phyloP scores from a whole-genome alignment of 1,140 invertebrate genomes.

The Tetraneura akinire region DNA sequence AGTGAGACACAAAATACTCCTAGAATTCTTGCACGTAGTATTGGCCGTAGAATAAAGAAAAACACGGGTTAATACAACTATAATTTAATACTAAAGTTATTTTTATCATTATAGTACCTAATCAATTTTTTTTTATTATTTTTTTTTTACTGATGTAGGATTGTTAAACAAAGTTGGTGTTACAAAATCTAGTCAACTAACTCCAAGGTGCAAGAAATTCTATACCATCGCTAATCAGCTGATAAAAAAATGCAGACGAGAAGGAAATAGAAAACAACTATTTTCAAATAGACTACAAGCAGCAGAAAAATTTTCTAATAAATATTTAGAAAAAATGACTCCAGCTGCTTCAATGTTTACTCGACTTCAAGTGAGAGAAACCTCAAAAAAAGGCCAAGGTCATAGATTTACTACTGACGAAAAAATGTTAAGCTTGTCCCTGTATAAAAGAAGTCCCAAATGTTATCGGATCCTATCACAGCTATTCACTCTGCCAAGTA shows the following conservation, averaged over 20 bases:
- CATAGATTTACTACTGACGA: not conserved
- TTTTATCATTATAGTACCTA: no score
- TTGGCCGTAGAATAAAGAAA: no score
- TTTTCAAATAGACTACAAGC: not conserved
- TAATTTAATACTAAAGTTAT: no score
- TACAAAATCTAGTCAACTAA: not conserved
- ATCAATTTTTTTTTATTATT: no score
- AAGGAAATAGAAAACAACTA: not conserved
- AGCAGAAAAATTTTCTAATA: not conserved
- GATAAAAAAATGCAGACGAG: not conserved
- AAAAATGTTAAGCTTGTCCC: constrained; percentile 9
- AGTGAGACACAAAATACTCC: no score
- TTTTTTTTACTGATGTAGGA: no score
- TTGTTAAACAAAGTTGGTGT: not conserved
- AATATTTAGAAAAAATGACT: not conserved
- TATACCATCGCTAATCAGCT: not conserved
- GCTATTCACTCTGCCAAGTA: not conserved
- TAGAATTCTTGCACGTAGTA: no score
- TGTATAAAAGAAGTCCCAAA: not conserved
- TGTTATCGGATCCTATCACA: not conserved
- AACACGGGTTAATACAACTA: no score
- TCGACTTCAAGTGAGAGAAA: not conserved
- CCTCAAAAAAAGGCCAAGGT: not conserved
- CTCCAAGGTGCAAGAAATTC: not conserved
- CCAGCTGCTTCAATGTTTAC: not conserved